Conservation (phyloP, 2,888 invertebrate genomes). For the Phengaris arion region DNA sequence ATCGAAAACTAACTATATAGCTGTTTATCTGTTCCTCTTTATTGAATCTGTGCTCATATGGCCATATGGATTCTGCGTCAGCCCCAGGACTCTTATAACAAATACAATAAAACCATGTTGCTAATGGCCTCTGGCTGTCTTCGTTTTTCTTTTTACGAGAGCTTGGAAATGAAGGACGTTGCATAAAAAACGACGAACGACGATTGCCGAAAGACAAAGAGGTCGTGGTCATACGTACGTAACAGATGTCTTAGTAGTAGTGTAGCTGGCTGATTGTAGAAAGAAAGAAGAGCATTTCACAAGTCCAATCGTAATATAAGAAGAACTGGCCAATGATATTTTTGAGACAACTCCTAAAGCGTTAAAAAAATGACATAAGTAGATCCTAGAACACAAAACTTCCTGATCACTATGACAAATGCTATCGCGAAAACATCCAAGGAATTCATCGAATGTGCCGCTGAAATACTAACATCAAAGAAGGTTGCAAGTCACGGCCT, state of each 20-base stretch:
- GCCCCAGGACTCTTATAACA: no score
- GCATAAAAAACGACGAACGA: no score
- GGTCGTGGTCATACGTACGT: neutral
- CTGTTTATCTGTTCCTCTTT: no score
- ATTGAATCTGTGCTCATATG: no score
- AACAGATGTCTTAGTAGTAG: neutral
- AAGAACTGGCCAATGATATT: neutral
- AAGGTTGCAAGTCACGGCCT: slow-evolving; percentile 59
- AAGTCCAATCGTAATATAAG: neutral
- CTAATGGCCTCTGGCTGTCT: no score
- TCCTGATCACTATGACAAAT: neutral
- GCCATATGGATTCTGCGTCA: no score
- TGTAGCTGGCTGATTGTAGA: neutral
- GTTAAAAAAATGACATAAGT: neutral
- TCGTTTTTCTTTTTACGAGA: no score
- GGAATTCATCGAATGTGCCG: slow-evolving; percentile 28
- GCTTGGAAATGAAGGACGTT: no score
- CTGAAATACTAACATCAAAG: slow-evolving; percentile 30
- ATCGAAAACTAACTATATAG: no score
- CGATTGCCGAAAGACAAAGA: no score
- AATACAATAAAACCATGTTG: no score
- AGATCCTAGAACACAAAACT: neutral
- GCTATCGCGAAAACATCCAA: slow-evolving; percentile 12
- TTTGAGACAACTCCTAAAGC: neutral
- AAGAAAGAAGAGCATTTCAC: neutral